A percentile compares a stretch with the other conserved stretches of the same genome.
These are phyloP conservation scores for Pinctada fucata DNA, from an alignment of 2,888 invertebrate genomes.

Conservation along the genomic window DNA sequence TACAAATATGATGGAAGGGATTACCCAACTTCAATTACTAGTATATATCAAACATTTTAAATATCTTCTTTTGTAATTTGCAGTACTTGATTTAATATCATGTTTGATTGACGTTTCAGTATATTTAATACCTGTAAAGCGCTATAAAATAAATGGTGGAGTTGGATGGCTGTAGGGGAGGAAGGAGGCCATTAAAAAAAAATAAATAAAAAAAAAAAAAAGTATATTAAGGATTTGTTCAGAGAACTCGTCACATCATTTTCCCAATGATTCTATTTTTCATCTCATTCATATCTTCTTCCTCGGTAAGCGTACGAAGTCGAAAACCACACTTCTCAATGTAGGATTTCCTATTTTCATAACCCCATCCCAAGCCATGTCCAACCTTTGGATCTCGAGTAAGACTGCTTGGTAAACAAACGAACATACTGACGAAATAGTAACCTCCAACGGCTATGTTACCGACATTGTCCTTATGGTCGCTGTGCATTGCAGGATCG, in stretches of 20 bases:
- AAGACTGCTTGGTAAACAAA: constrained; percentile 46
- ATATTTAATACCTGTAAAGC: too few species aligned
- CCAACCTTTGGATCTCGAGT: constrained; percentile 32
- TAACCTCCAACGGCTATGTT: not conserved
- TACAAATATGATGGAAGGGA: too few species aligned
- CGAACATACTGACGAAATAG: constrained; percentile 37
- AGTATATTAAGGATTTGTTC: too few species aligned
- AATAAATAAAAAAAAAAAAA: too few species aligned
- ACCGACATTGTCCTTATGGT: not conserved
- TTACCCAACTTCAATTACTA: too few species aligned
- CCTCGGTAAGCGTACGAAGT: not conserved
- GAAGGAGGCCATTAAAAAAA: too few species aligned
- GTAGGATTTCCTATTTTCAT: constrained; percentile 32
- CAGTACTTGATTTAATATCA: too few species aligned
- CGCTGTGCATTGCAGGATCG: constrained; percentile 18
- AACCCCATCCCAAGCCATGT: constrained; percentile 47
- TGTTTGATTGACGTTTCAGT: too few species aligned
- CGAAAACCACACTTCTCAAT: constrained; percentile 5
- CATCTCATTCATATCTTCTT: not conserved
- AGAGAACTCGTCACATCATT: not conserved
- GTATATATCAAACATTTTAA: too few species aligned
- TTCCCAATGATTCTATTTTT: not conserved
- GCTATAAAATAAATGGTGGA: too few species aligned
- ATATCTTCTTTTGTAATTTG: too few species aligned
- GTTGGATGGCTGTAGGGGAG: too few species aligned